Percentiles rank a stretch among this genome's conserved stretches.
Evolutionary conservation across 2,888 invertebrate species (phyloP).

Genomic region (Serrognathus titanus): DNA sequence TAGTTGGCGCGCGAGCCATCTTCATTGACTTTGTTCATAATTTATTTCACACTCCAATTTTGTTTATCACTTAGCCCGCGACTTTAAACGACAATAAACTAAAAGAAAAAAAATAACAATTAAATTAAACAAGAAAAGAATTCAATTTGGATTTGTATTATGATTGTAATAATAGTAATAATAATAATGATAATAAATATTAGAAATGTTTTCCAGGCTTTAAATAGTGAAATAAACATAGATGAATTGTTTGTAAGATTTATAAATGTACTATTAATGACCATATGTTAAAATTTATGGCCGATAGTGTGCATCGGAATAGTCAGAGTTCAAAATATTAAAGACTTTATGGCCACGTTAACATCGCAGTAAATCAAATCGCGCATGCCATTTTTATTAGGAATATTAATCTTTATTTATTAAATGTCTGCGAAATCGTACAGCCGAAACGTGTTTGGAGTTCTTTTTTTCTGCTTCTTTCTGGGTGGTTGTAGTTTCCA

Average conservation of each 20-base stretch:
- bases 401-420: slow-evolving; percentile 33
- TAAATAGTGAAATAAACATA: slow-evolving; percentile 9
- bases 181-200: too few relatives aligned
- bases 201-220: too few relatives aligned
- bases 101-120: too few relatives aligned
- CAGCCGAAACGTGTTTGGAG: too few relatives aligned
- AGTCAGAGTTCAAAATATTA: slow-evolving; percentile 21
- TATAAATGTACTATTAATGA: slow-evolving; percentile 14
- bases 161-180: too few relatives aligned
- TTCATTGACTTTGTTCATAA: background rate
- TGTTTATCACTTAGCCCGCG: background rate
- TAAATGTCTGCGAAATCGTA: background rate
- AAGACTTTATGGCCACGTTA: slow-evolving; percentile 27
- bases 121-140: too few relatives aligned
- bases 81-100: too few relatives aligned
- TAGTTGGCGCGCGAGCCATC: background rate
- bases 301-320: slow-evolving; percentile 20
- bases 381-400: slow-evolving; percentile 31
- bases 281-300: slow-evolving; percentile 22
- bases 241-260: slow-evolving; percentile 10
- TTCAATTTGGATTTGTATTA: too few relatives aligned
- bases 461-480: too few relatives aligned
- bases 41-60: background rate
- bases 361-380: slow-evolving; percentile 32
- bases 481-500: too few relatives aligned